These are phyloP conservation scores for Eulacestoma nigropectus DNA, from an alignment of 2,113 vertebrate species.

Conservation along the genomic window DNA sequence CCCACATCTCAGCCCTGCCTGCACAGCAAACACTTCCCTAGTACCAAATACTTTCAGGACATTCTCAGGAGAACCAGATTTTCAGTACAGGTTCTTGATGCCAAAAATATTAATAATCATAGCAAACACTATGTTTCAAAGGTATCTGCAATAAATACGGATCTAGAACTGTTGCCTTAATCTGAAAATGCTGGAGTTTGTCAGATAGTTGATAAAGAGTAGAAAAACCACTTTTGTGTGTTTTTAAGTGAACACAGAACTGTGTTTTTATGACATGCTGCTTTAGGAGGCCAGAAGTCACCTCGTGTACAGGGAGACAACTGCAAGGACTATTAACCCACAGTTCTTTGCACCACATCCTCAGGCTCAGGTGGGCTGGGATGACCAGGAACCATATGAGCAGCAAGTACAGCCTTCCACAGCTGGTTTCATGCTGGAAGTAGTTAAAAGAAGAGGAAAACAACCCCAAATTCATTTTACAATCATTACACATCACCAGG, in stretches of 20 bases:
- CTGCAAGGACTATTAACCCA: background rate
- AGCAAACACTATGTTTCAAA: background rate
- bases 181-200: background rate
- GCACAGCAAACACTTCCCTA: background rate
- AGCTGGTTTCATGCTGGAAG: accelerated
- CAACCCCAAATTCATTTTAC: background rate
- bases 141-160: background rate
- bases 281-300: background rate
- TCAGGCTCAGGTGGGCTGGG: background rate
- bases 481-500: background rate
- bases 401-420: background rate
- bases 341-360: background rate
- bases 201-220: background rate
- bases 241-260: background rate
- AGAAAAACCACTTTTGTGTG: background rate
- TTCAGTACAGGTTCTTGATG: background rate
- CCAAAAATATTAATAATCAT: background rate
- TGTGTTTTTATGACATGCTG: background rate
- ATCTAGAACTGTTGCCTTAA: background rate
- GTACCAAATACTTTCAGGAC: background rate
- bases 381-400: background rate
- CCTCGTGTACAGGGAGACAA: accelerated
- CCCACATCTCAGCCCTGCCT: background rate
- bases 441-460: background rate
- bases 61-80: background rate